phyloP scores from a whole-genome alignment of 2,888 invertebrate genomes.

The Pharmacophagus antenor region DNA sequence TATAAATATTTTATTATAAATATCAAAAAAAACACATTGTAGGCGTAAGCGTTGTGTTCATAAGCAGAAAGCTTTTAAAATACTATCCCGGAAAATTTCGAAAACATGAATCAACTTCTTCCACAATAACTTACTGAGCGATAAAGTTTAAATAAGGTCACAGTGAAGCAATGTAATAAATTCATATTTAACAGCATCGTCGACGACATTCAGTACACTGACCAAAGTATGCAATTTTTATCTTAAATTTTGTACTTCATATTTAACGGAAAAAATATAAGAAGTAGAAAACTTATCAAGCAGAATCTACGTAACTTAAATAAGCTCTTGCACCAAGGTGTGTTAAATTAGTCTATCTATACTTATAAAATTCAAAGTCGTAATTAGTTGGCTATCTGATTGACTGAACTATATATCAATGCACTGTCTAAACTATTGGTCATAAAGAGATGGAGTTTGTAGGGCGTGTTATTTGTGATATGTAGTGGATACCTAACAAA shows the following conservation, averaged over 20 bases:
- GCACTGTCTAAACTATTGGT: too few species aligned
- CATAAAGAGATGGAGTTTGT: too few species aligned
- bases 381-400: too few species aligned
- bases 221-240: slow-evolving; percentile 1
- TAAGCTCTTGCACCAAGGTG: too few species aligned
- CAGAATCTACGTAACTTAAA: not conserved
- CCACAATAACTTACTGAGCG: slow-evolving; percentile 25
- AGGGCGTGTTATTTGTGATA: too few species aligned
- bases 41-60: not conserved
- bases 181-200: slow-evolving; percentile 24
- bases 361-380: too few species aligned
- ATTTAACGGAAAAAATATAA: not conserved
- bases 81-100: not conserved
- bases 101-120: slow-evolving; percentile 17
- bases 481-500: too few species aligned
- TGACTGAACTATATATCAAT: too few species aligned
- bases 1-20: too few species aligned
- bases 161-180: slow-evolving; percentile 19
- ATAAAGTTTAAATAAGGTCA: slow-evolving; percentile 26
- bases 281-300: not conserved
- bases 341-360: too few species aligned
- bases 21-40: too few species aligned
- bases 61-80: not conserved
- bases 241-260: not conserved
- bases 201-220: slow-evolving; percentile 20